phyloP scores from a whole-genome alignment of 2,797 vertebrate genomes.

The Clarias laeviceps region DNA sequence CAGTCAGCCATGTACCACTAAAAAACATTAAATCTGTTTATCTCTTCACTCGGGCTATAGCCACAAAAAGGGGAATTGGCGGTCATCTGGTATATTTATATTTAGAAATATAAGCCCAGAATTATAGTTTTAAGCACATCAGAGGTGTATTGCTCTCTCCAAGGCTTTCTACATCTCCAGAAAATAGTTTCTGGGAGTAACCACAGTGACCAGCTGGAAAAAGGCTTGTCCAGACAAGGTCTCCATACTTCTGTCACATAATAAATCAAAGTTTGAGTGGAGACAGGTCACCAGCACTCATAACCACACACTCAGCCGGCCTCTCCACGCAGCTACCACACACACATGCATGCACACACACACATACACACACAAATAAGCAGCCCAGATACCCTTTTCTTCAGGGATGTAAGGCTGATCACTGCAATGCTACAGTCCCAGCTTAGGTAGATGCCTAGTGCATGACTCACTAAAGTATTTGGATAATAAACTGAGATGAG shows the following conservation, averaged over 20 bases:
- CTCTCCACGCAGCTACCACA: slow-evolving; percentile 47
- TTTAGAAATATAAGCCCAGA: slow-evolving; percentile 56
- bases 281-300: slow-evolving; percentile 56
- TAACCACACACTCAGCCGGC: slow-evolving; percentile 48
- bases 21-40: slow-evolving; percentile 48
- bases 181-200: slow-evolving; percentile 54
- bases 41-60: slow-evolving; percentile 49
- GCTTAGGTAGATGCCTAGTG: neutral
- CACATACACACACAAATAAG: slow-evolving; percentile 38
- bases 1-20: slow-evolving; percentile 35
- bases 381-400: neutral
- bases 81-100: slow-evolving; percentile 61
- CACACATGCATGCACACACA: slow-evolving; percentile 45
- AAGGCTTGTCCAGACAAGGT: slow-evolving; percentile 54
- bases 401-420: slow-evolving; percentile 9
- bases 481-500: neutral
- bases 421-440: neutral
- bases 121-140: slow-evolving; percentile 57
- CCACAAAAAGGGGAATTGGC: slow-evolving; percentile 55
- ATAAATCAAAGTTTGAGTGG: slow-evolving; percentile 56
- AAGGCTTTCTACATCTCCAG: slow-evolving; percentile 44
- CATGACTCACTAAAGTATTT: slow-evolving; percentile 5
- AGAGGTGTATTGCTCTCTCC: slow-evolving; percentile 47
- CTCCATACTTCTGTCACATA: slow-evolving; percentile 56
- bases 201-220: slow-evolving; percentile 56